Percentiles rank a stretch among this genome's conserved stretches.
phyloP scores from a whole-genome alignment of 2,113 vertebrate species.

The Oreochromis aureus region DNA sequence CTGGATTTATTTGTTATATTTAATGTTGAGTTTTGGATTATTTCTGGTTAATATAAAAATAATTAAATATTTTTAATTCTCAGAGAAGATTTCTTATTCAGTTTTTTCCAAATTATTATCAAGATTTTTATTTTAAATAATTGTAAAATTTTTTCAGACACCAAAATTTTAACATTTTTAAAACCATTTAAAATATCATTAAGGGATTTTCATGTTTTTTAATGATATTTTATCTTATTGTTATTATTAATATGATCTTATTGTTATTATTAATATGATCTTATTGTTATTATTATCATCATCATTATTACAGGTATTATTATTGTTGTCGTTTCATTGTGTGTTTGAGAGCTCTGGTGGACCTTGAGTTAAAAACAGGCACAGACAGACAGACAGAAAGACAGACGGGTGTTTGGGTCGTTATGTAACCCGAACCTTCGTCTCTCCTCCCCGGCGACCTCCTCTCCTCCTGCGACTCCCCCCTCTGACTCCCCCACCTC shows the following conservation, averaged over 20 bases:
- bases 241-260: background rate
- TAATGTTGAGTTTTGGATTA: background rate
- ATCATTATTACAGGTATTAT: background rate
- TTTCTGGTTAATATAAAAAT: background rate
- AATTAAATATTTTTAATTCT: background rate
- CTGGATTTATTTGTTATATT: background rate
- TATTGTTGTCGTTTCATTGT: background rate
- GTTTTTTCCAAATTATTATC: background rate
- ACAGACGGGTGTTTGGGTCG: background rate
- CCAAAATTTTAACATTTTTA: background rate
- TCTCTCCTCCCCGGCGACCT: background rate
- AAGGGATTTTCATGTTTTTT: background rate
- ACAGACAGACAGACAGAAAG: background rate
- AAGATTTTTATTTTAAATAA: background rate
- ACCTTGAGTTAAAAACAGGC: background rate
- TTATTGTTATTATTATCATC: background rate
- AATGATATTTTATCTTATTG: background rate
- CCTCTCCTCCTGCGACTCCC: background rate
- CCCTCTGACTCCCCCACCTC: background rate
- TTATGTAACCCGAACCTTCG: slow-evolving; percentile 52
- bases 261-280: background rate
- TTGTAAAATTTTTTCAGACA: background rate
- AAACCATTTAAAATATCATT: background rate
- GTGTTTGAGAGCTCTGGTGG: background rate
- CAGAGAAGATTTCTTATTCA: background rate